These are phyloP conservation scores for Paramormyrops kingsleyae DNA, from an alignment of 2,113 vertebrate species.

Conservation along the genomic window DNA sequence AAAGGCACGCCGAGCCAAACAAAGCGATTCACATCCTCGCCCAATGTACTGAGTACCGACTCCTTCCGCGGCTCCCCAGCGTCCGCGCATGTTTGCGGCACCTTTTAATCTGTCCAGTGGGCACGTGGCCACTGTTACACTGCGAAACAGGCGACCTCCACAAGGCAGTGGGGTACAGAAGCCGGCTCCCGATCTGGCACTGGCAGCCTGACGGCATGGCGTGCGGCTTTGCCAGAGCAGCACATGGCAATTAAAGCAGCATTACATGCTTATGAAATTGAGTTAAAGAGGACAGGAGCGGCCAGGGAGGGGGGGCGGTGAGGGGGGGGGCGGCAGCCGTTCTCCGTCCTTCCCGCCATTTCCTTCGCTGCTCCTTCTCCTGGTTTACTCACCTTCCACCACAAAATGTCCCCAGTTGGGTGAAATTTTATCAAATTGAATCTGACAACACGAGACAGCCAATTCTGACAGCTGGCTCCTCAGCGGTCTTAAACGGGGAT, in stretches of 20 bases:
- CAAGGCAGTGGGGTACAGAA: not conserved
- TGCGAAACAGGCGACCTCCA: not conserved
- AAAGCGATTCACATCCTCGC: not conserved
- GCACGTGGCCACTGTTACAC: slow-evolving; percentile 16
- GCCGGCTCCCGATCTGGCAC: not conserved
- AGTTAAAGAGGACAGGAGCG: not conserved
- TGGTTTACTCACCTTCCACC: slow-evolving; percentile 20
- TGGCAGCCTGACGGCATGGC: not conserved
- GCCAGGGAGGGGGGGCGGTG: not conserved
- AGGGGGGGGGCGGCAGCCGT: too few species aligned
- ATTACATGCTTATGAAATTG: not conserved
- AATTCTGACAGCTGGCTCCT: slow-evolving; percentile 52
- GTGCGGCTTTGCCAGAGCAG: not conserved
- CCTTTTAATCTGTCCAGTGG: not conserved
- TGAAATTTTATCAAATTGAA: slow-evolving; percentile 63
- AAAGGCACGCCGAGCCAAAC: not conserved
- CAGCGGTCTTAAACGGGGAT: slow-evolving; percentile 72
- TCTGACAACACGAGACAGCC: slow-evolving; percentile 75
- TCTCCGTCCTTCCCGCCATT: not conserved
- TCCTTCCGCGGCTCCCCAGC: not conserved
- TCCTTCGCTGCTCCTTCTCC: not conserved
- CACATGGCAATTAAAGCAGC: not conserved
- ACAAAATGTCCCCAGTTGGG: slow-evolving; percentile 44
- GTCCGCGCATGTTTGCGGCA: not conserved
- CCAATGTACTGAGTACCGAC: not conserved